Conservation (phyloP, 2,797 vertebrate species). For the Hydrophis major region DNA sequence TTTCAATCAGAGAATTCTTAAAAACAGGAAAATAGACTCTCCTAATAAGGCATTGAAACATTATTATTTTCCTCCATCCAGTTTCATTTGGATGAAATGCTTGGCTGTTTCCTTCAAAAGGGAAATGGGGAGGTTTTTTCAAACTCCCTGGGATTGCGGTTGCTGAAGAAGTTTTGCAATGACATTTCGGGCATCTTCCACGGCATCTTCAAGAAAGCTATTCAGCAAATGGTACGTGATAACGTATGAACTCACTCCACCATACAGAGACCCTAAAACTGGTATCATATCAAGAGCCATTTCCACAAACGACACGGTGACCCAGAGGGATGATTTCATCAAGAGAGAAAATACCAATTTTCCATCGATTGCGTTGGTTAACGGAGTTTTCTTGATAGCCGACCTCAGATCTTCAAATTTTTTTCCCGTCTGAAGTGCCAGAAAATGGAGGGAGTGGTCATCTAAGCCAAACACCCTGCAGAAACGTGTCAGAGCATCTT, state of each 20-base stretch:
- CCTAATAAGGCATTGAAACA: too few relatives aligned
- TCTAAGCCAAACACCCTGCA: too few relatives aligned
- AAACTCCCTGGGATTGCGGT: not conserved
- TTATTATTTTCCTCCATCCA: not conserved
- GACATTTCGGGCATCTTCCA: not conserved
- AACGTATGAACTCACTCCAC: not conserved
- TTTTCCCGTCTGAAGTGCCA: too few relatives aligned
- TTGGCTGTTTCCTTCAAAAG: not conserved
- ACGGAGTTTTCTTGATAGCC: not conserved
- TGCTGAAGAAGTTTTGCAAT: not conserved
- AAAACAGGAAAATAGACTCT: too few relatives aligned
- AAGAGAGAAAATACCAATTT: not conserved
- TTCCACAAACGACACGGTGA: not conserved
- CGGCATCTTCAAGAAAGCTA: not conserved
- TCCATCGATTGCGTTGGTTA: accelerated
- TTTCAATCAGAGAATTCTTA: too few relatives aligned
- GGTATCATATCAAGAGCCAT: not conserved
- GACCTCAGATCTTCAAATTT: not conserved
- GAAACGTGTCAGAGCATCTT: too few relatives aligned
- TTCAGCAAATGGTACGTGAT: not conserved
- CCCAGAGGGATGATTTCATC: not conserved
- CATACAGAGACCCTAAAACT: accelerated
- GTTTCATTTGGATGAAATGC: not conserved
- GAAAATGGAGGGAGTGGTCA: too few relatives aligned
- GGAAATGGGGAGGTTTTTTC: not conserved